Base-by-base conservation (phyloP, 2,888 invertebrate genomes). In the Oligia fasciuncula region DNA sequence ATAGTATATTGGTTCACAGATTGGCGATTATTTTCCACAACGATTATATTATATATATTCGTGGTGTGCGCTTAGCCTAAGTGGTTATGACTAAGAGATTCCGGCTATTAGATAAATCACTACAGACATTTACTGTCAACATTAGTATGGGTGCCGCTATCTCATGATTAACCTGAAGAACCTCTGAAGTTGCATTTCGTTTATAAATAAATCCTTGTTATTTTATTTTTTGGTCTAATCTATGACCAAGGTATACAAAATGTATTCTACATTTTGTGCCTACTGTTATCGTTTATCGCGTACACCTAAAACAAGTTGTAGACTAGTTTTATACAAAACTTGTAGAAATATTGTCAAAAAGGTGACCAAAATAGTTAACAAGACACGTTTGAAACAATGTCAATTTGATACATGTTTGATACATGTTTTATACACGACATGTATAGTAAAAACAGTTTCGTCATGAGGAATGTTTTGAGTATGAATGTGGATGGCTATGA, bases 41-140 rank as follows among this genome's bases (percentile, higher is more conserved):
- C 8, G 54, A 54, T 54, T 54, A 19, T 51, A 54, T 8, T 29
- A 29, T 29, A 29, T 29, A 29, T 29, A 29, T 54, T 54, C 54
- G 19, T 19, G 54, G 19, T 19, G 54, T 8, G 19, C 54, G 54
- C 54, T 54, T 54, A 54, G 19, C 19, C 54, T 54, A 19, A 54
- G 19, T 19, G 19, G 54, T 19, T 43, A 57, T 49, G 13, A 43
- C 79, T 66, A 40, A 57, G 14, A 76, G 8, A 23, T 73, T 29
- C 54, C 4, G 46, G 43, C 8, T 68, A 17, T 67, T 17, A 73
- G 54, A 62, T 68, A 49, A 63, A 81, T 74, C 2, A 29, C 74
- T 40, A 9, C 54, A 54, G 19, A 54, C 5, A n/a, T 80, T 35
- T 46, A 17, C 17, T 54, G 35, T 51, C 1, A 54, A 4, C 19